Evolutionary conservation across 2,888 invertebrate species (phyloP).

Genomic region (Steromphala cineraria): DNA sequence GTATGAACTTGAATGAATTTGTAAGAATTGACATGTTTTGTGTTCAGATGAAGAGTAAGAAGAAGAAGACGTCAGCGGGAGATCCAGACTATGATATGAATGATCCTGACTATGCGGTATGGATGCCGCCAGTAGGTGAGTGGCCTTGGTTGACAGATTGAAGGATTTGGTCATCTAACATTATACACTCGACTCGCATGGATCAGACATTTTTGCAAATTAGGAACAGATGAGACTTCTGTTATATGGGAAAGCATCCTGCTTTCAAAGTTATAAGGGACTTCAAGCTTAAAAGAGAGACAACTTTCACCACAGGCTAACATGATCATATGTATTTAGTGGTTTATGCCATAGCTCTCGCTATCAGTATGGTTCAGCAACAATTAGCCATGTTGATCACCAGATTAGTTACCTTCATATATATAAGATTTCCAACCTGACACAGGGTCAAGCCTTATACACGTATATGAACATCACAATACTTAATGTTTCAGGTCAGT

Average conservation of each 20-base stretch:
- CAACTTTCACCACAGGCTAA: no score
- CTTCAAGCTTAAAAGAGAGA: no score
- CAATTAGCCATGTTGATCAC: neutral
- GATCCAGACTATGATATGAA: conserved; percentile 44
- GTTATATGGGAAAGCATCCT: no score
- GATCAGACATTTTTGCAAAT: no score
- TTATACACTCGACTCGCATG: neutral
- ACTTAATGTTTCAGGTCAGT: conserved; percentile 78
- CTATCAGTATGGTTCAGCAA: no score
- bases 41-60: conserved; percentile 17
- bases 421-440: neutral
- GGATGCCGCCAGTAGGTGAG: conserved; percentile 83
- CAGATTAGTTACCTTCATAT: neutral
- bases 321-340: no score
- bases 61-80: conserved; percentile 25
- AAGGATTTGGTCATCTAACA: neutral
- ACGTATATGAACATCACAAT: no score
- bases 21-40: neutral
- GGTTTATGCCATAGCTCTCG: no score
- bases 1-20: no score
- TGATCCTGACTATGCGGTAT: conserved; percentile 82
- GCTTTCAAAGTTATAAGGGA: no score
- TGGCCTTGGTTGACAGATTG: neutral
- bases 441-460: no score
- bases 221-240: no score